Conservation (phyloP, 2,113 vertebrate genomes). For the Sprattus sprattus region DNA sequence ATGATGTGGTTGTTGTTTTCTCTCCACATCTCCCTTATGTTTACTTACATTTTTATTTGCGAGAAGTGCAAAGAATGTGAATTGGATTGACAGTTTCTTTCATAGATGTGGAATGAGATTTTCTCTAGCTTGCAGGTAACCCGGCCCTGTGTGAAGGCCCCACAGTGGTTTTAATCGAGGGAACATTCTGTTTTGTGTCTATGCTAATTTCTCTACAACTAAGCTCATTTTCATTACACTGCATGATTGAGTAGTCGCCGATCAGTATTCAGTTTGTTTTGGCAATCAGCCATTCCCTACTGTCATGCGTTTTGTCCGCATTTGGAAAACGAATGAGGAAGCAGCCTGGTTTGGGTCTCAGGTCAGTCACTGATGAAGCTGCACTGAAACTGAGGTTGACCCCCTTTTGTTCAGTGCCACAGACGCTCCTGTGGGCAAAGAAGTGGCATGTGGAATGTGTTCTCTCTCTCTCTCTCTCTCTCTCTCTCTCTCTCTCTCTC, state of each 20-base stretch:
- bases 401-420: not conserved
- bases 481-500: conserved; percentile 7
- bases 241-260: not conserved
- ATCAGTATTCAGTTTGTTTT: not conserved
- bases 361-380: not conserved
- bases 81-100: not conserved
- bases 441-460: conserved; percentile 32
- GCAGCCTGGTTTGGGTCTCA: not conserved
- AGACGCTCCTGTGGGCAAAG: not conserved
- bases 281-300: not conserved
- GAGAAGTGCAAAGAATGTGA: not conserved
- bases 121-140: not conserved
- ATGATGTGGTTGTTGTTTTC: not conserved
- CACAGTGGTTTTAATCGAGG: not conserved
- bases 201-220: conserved; percentile 40
- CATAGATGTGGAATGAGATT: not conserved
- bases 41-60: not conserved
- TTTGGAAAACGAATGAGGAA: not conserved
- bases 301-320: not conserved
- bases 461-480: not conserved
- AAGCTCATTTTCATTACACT: conserved; percentile 4
- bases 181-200: conserved; percentile 10
- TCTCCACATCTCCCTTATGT: not conserved
- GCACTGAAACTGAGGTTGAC: not conserved
- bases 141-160: not conserved